phyloP scores from a whole-genome alignment of 2,797 vertebrate species.

The Ptychadena robeensis region DNA sequence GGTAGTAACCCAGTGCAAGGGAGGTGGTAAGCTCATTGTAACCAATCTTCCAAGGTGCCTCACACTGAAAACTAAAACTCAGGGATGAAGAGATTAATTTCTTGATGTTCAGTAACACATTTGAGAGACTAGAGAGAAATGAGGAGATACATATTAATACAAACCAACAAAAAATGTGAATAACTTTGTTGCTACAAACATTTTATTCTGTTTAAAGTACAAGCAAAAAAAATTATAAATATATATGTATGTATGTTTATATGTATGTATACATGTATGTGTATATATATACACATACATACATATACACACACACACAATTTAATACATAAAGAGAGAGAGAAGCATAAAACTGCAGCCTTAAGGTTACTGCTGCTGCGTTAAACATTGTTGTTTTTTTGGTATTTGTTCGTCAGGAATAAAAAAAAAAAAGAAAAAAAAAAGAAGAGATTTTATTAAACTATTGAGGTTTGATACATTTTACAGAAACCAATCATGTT shows the following conservation, averaged over 20 bases:
- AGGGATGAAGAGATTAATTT: conserved; percentile 63
- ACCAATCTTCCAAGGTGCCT: conserved; percentile 60
- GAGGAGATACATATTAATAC: conserved; percentile 65
- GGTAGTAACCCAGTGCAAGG: conserved; percentile 41
- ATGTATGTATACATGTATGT: no score
- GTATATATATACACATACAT: conserved; percentile 27
- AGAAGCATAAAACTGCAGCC: conserved; percentile 87
- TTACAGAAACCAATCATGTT: conserved; percentile 89
- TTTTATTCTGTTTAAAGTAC: conserved; percentile 76
- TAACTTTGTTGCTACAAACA: conserved; percentile 79
- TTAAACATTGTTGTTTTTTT: conserved; percentile 84
- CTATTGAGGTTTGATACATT: conserved; percentile 98
- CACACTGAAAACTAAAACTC: conserved; percentile 57
- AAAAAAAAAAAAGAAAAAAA: conserved; percentile 77
- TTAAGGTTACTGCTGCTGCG: conserved; percentile 82
- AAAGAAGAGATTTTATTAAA: conserved; percentile 91
- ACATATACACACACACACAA: conserved; percentile 65
- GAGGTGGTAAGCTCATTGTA: no score
- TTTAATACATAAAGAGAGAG: conserved; percentile 74
- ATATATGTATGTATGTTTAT: no score
- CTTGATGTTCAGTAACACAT: conserved; percentile 76
- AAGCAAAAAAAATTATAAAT: conserved; percentile 72
- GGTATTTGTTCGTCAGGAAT: conserved; percentile 93
- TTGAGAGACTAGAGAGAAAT: conserved; percentile 80
- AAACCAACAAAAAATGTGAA: conserved; percentile 74